phyloP scores from a whole-genome alignment of 2,113 vertebrate species.

The Indicator maculatus region DNA sequence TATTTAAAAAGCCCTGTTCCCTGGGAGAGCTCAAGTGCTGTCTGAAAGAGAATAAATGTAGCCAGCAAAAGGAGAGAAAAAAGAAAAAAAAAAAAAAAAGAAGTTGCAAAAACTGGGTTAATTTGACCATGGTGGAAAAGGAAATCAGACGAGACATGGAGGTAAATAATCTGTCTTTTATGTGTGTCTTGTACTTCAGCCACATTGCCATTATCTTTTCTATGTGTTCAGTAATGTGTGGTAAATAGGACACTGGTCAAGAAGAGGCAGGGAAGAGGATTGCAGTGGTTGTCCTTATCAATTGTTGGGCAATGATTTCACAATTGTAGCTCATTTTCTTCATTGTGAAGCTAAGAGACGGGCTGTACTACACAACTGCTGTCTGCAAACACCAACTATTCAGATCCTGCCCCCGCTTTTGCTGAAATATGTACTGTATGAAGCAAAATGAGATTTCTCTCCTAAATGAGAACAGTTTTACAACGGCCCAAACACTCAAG shows the following conservation, averaged over 20 bases:
- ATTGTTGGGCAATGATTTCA: slow-evolving; percentile 61
- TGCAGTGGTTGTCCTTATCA: slow-evolving; percentile 50
- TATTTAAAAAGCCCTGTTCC: background rate
- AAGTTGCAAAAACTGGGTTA: background rate
- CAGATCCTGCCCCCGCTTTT: background rate
- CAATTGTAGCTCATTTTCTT: slow-evolving; percentile 24
- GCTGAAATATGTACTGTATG: background rate
- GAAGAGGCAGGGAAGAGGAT: slow-evolving; percentile 6
- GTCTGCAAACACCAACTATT: slow-evolving; percentile 15
- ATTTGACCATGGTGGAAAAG: background rate
- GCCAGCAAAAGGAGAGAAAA: background rate
- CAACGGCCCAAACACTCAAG: background rate
- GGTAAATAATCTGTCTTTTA: background rate
- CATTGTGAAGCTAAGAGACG: background rate
- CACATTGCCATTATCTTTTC: background rate
- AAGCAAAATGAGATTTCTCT: slow-evolving; percentile 40
- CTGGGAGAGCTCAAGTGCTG: background rate
- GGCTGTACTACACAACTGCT: slow-evolving; percentile 3
- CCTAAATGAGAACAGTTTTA: slow-evolving; percentile 19
- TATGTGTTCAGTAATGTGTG: background rate
- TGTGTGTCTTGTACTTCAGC: background rate
- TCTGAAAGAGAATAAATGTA: background rate
- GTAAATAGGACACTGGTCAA: background rate
- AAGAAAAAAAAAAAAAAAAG: background rate
- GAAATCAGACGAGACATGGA: background rate